Conservation (phyloP, 2,113 vertebrate species). For the Reinhardtius hippoglossoides region DNA sequence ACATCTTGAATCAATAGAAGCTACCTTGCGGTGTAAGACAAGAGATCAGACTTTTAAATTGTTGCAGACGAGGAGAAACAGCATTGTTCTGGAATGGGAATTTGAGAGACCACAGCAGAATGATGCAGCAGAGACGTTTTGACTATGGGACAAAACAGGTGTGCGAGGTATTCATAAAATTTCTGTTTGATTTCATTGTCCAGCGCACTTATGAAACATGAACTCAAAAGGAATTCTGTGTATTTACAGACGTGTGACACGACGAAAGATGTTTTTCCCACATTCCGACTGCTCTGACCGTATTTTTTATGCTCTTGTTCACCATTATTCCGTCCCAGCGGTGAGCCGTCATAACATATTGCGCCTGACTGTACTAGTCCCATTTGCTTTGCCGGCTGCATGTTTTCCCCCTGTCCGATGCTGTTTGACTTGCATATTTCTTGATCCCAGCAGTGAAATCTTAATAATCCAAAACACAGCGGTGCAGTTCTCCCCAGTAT, state of each 20-base stretch:
- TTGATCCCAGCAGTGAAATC: slow-evolving; percentile 25
- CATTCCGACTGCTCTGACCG: slow-evolving; percentile 37
- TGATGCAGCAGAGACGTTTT: background rate
- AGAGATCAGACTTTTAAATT: slow-evolving; percentile 40
- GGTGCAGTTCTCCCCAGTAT: background rate
- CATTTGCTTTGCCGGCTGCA: slow-evolving; percentile 39
- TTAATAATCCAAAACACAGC: slow-evolving; percentile 30
- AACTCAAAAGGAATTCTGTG: slow-evolving; percentile 11
- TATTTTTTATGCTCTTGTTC: slow-evolving; percentile 39
- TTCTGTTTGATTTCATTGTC: slow-evolving; percentile 46
- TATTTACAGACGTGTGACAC: slow-evolving; percentile 30
- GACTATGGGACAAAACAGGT: slow-evolving; percentile 29
- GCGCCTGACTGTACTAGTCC: slow-evolving; percentile 24
- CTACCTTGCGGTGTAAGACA: background rate
- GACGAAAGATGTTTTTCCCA: slow-evolving; percentile 46
- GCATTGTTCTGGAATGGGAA: background rate
- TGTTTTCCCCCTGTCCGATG: slow-evolving; percentile 25
- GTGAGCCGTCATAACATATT: slow-evolving; percentile 48
- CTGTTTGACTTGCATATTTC: slow-evolving; percentile 47
- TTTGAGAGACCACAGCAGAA: background rate
- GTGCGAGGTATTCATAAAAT: slow-evolving; percentile 31
- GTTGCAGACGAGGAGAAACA: slow-evolving; percentile 14
- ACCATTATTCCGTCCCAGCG: slow-evolving; percentile 39
- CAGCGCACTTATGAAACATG: slow-evolving; percentile 4
- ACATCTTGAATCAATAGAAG: slow-evolving; percentile 30